These are phyloP conservation scores for Hydraecia micacea DNA, from an alignment of 2,888 invertebrate genomes.

Conservation along the genomic window DNA sequence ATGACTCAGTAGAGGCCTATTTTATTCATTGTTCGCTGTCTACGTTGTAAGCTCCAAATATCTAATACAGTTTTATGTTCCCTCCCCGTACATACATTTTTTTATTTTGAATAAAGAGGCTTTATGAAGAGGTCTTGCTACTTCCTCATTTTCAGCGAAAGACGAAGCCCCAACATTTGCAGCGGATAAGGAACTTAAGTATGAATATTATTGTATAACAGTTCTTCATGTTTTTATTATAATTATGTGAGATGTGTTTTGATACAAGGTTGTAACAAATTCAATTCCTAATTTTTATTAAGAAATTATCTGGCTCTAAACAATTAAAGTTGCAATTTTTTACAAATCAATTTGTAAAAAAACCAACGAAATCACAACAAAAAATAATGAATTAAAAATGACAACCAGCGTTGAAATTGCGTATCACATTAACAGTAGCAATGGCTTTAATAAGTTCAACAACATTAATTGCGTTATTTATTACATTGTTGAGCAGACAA, in stretches of 20 bases:
- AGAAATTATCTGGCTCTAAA: neutral
- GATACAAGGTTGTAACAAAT: too few relatives aligned
- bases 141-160: neutral
- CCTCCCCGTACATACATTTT: neutral
- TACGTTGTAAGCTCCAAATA: neutral
- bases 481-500: too few relatives aligned
- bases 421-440: too few relatives aligned
- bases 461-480: too few relatives aligned
- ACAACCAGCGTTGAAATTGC: neutral
- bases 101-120: neutral
- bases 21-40: neutral
- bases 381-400: neutral
- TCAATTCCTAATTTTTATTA: neutral
- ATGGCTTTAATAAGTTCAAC: too few relatives aligned
- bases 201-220: conserved; percentile 1
- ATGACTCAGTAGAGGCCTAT: neutral
- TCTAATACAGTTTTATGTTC: neutral
- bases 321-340: conserved; percentile 2
- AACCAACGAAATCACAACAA: neutral
- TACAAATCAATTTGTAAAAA: neutral
- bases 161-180: neutral
- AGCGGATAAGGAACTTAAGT: neutral
- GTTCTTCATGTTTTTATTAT: neutral
- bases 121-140: conserved; percentile 4
- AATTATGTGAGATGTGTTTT: neutral